A percentile compares a stretch with the other conserved stretches of the same genome.
phyloP scores from a whole-genome alignment of 2,888 invertebrate genomes.

The Chirona hameri region DNA sequence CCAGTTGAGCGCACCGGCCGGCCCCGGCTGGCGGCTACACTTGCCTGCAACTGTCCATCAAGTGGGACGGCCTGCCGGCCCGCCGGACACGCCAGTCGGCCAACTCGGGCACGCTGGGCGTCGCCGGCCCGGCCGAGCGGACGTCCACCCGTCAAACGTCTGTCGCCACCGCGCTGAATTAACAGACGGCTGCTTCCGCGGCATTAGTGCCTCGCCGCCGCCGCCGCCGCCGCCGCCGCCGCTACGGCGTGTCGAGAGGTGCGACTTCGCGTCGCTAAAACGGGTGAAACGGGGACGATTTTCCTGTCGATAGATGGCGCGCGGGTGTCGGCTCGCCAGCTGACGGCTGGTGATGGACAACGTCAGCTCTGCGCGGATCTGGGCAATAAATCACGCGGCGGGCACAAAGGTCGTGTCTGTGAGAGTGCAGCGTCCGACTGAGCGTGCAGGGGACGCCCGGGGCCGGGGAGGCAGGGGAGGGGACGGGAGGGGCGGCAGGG shows the following conservation, averaged over 20 bases:
- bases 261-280: neutral
- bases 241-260: too few species aligned
- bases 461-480: neutral
- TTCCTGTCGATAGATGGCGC: constrained; percentile 1
- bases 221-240: neutral
- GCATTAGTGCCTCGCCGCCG: neutral
- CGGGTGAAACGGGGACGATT: neutral
- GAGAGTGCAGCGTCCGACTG: constrained; percentile 13
- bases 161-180: neutral
- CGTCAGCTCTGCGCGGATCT: neutral
- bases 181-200: neutral
- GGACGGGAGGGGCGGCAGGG: neutral
- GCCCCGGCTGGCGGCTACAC: neutral
- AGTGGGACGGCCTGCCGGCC: neutral
- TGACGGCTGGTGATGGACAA: constrained; percentile 12
- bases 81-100: too few species aligned
- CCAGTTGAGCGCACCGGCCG: neutral
- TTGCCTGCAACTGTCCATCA: neutral
- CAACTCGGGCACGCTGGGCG: neutral
- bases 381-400: constrained; percentile 13
- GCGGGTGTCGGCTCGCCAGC: neutral
- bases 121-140: neutral
- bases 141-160: neutral
- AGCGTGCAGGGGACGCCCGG: neutral
- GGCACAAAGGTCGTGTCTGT: constrained; percentile 28